These are phyloP conservation scores for Drepanosiphum platanoidis DNA, from an alignment of 2,888 invertebrate species.

Conservation along the genomic window DNA sequence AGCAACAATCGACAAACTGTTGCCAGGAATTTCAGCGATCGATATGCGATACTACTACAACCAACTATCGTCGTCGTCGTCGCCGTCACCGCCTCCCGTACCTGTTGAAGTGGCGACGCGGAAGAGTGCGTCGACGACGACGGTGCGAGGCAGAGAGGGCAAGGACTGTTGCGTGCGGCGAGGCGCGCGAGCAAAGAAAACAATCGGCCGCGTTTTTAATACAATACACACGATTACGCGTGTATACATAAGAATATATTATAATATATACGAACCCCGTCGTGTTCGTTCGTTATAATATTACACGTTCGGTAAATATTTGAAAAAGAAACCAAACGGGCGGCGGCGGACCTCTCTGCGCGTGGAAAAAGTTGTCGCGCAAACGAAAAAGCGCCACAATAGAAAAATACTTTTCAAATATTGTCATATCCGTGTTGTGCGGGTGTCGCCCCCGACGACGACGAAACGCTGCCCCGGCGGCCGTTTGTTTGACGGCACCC, in stretches of 20 bases:
- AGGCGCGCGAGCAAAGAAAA: conserved; percentile 34
- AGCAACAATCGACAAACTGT: conserved; percentile 62
- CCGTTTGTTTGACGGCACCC: not conserved
- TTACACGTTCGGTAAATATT: conserved; percentile 48
- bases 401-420: not conserved
- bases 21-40: conserved; percentile 56
- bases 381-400: not conserved
- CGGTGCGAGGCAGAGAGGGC: not conserved
- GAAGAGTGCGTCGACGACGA: not conserved
- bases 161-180: conserved; percentile 21
- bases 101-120: conserved; percentile 34
- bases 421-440: not conserved
- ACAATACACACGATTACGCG: not conserved
- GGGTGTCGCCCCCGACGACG: not conserved
- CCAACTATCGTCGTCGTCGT: not conserved
- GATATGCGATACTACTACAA: conserved; percentile 17
- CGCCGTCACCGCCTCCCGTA: not conserved
- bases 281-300: conserved; percentile 5
- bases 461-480: not conserved
- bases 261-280: too few species aligned
- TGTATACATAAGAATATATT: not conserved
- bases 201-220: not conserved
- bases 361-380: too few species aligned
- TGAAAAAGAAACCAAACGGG: conserved; percentile 17
- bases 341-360: not conserved